These are phyloP conservation scores for Rhinogobio ventralis DNA, from an alignment of 2,797 vertebrate species.

Conservation along the genomic window DNA sequence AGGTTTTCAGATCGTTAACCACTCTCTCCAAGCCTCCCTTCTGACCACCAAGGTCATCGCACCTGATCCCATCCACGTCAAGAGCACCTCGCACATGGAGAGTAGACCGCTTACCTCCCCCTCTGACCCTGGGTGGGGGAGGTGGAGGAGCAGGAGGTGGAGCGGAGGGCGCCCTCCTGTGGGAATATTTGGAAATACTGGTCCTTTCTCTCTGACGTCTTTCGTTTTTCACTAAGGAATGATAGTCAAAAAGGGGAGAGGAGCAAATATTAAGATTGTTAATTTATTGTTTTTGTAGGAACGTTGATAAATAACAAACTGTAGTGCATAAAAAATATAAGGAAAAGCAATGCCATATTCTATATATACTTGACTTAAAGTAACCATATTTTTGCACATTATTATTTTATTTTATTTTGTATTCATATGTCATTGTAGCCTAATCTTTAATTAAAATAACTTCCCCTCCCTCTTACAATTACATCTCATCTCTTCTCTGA, in stretches of 20 bases:
- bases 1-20: constrained; percentile 76
- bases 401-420: too few species aligned
- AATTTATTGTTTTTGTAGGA: background rate
- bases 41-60: constrained; percentile 45
- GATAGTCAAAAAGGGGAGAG: background rate
- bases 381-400: too few species aligned
- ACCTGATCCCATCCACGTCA: constrained; percentile 82
- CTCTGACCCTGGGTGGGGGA: constrained; percentile 60
- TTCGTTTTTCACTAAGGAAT: constrained; percentile 71
- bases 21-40: constrained; percentile 79
- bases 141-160: constrained; percentile 63
- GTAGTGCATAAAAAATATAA: background rate
- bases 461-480: background rate
- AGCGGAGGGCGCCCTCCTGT: constrained; percentile 68
- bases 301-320: background rate
- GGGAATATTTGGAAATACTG: constrained; percentile 65
- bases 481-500: too few species aligned
- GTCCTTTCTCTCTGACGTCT: constrained; percentile 67
- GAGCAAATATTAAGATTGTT: constrained; percentile 24
- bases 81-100: constrained; percentile 76
- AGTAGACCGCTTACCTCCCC: constrained; percentile 65
- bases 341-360: background rate
- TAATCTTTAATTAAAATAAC: too few species aligned
- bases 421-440: too few species aligned
- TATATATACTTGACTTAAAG: background rate